Evolutionary conservation across 53 echinoderm and acorn worm species (phyloP), one percentile per base, ranked within the genome.

Genomic region (Antedon mediterranea): DNA sequence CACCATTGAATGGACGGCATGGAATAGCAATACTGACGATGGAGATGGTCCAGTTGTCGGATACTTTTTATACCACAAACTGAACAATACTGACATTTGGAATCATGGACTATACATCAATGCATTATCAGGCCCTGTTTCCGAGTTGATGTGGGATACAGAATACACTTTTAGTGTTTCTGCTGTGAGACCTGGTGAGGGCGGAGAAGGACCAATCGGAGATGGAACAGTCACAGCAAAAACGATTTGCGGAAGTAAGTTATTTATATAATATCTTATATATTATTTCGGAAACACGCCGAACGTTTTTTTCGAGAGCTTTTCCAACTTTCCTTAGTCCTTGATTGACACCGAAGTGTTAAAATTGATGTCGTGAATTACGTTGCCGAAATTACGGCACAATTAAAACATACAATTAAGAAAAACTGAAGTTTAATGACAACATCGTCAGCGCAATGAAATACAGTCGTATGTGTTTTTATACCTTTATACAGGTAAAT

Each of bases 191-290:
- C 73, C 43, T 32, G 88, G 84, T 28, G 28, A 15, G 31, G 74
- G 78, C n/a, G 88, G 88, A 20, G 84, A 88, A 78, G 88, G 88
- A 31, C 84, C 77, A 9, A 77, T 57, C 57, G 57, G 57, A 11
- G 23, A 15, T 23, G 15, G 57, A 2, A 13, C 15, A 9, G 2
- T 57, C 9, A 6, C 14, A 8, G 23, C 20, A 23, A 57, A 18
- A 57, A 57, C 57, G 9, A 8, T 57, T 57, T 57, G 57, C 23
- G 57, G 57, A 57, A 57, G 57, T 57, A 15, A 57, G 57, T 57
- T 57, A 2, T n/a, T n/a, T n/a, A n/a, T n/a, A n/a, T n/a, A n/a
- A n/a, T n/a, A n/a, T n/a, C n/a, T n/a, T n/a, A n/a, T n/a, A n/a
- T n/a, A n/a, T n/a, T n/a, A n/a, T n/a, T n/a, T n/a, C n/a, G n/a